Conservation (phyloP, 2,888 invertebrate species). For the Euplagia quadripunctaria region DNA sequence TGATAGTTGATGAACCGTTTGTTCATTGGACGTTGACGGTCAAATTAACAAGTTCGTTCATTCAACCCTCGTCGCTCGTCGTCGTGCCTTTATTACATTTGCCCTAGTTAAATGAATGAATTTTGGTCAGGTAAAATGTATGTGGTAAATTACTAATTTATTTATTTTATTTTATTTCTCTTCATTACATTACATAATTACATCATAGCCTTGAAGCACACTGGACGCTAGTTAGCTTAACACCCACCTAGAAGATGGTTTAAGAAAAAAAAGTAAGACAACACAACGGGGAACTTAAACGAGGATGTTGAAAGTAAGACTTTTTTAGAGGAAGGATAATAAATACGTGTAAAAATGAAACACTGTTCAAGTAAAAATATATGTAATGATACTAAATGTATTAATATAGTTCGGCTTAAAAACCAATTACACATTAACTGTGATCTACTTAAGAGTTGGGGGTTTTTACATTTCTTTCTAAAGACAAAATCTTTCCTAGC, state of each 20-base stretch:
- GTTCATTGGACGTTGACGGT: too few species aligned
- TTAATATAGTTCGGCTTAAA: slow-evolving; percentile 67
- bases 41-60: neutral
- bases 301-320: neutral
- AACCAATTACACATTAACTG: slow-evolving; percentile 57
- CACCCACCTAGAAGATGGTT: too few species aligned
- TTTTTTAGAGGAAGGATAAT: neutral
- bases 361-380: slow-evolving; percentile 73
- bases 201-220: too few species aligned
- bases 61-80: too few species aligned
- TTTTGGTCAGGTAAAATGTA: neutral
- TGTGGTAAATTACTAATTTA: neutral
- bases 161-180: too few species aligned
- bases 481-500: slow-evolving; percentile 59
- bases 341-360: neutral
- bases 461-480: slow-evolving; percentile 55
- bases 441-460: slow-evolving; percentile 57
- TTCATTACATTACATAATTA: too few species aligned
- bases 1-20: too few species aligned
- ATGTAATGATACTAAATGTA: slow-evolving; percentile 68
- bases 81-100: too few species aligned
- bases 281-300: too few species aligned
- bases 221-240: too few species aligned
- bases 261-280: too few species aligned
- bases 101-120: too few species aligned